phyloP scores from a whole-genome alignment of 2,888 invertebrate species.

The Carabus problematicus region DNA sequence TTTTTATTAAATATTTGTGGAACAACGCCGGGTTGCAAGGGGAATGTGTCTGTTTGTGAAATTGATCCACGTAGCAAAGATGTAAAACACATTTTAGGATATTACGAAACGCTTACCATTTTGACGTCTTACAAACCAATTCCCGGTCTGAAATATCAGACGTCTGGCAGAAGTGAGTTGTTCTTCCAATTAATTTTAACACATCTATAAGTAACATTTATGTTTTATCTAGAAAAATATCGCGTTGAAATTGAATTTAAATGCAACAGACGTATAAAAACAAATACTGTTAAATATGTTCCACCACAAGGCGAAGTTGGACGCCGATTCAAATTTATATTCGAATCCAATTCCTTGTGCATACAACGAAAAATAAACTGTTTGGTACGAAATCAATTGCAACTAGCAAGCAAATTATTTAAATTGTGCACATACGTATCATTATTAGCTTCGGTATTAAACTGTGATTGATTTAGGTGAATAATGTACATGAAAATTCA shows the following conservation, averaged over 20 bases:
- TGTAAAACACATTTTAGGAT: constrained; percentile 8
- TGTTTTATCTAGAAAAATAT: constrained; percentile 15
- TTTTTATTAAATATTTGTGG: constrained; percentile 36
- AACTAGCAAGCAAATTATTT: not conserved
- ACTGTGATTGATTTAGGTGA: constrained; percentile 3
- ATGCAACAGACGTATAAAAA: constrained; percentile 10
- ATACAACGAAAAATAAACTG: constrained; percentile 11
- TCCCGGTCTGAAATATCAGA: constrained; percentile 13
- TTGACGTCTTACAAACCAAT: constrained; percentile 13
- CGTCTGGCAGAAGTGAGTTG: not conserved
- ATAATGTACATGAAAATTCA: not conserved
- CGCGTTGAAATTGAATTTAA: constrained; percentile 10
- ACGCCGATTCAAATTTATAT: constrained; percentile 15
- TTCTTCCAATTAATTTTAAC: not conserved
- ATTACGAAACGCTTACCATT: not conserved
- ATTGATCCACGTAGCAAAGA: not conserved
- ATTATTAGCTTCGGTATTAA: not conserved
- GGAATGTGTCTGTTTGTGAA: constrained; percentile 23
- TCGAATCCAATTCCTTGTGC: constrained; percentile 8
- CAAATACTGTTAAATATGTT: constrained; percentile 4
- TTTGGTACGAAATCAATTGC: constrained; percentile 2
- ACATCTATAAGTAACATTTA: not conserved
- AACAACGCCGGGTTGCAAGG: constrained; percentile 2
- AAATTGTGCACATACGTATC: not conserved
- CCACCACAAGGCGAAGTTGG: not conserved